Evolutionary conservation across 1,140 invertebrate genomes (phyloP), one percentile per base, ranked within the genome.

Genomic region (Orchestia grillus): DNA sequence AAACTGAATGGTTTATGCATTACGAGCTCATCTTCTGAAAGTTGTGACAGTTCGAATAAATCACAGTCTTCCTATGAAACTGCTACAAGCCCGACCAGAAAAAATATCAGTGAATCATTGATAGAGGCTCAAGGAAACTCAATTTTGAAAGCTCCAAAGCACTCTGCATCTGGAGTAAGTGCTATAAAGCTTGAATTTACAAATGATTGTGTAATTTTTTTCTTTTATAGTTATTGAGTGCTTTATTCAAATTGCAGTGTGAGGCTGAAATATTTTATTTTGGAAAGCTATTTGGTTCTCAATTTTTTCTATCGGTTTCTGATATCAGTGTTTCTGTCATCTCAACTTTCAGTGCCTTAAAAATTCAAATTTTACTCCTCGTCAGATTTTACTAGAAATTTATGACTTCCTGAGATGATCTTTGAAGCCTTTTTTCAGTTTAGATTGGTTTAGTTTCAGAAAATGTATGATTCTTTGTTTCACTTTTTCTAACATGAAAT

Each of bases 81-180:
- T 77, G 11, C 62, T 77, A 36, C 62, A 77, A 77, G 62, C 36
- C 11, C 62, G 3, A 19, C 62, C 3, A 77, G 28, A 36, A 77
- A 23, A 77, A 77, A 77, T 36, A 36, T 77, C 3, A 23, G 62
- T 36, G 28, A 23, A 77, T 77, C 62, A 77, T 36, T 77, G 28
- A 15, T 28, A 23, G 62, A 77, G 28, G 62, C 62, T 77, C 62
- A 15, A 77, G 62, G 36, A 77, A 77, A 36, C 3, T 23, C 28
- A 28, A 77, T 36, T 77, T 15, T 77, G 62, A 94, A 94, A 36
- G 92, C 92, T n/a, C 44, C 92, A 45, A 94, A 94, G 40, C 92
- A 44, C 1, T 94, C 44, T 94, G 3, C 44, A 44, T 94, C 92
- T 94, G 92, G 92, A 45, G 92, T 94, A 40, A 94, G 92, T 94